Evolutionary conservation across 1,140 invertebrate genomes (phyloP).

Genomic region (Caenorhabditis inopinata): DNA sequence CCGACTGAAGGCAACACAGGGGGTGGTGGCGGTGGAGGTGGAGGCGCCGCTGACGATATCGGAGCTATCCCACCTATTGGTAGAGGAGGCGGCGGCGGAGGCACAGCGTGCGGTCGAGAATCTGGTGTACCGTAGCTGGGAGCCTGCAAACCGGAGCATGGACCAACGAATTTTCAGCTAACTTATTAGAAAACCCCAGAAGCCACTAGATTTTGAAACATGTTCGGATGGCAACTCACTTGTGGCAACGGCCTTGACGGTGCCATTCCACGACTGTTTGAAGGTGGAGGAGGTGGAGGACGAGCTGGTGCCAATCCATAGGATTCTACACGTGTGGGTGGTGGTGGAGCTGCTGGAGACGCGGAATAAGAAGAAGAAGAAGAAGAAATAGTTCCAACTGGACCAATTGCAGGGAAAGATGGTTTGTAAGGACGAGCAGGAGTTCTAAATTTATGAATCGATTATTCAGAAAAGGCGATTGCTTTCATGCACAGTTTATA

Average conservation of each 20-base stretch:
- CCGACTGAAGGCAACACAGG: background rate
- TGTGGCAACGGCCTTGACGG: constrained; percentile 26
- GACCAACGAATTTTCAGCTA: no score
- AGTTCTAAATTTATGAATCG: background rate
- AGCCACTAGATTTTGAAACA: no score
- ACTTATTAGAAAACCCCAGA: no score
- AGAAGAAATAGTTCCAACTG: background rate
- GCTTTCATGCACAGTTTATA: no score
- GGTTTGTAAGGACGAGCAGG: constrained; percentile 12
- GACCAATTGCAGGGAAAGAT: background rate
- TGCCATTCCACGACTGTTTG: background rate
- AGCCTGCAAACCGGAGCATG: no score
- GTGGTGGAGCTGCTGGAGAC: constrained; percentile 22
- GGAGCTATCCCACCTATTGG: background rate
- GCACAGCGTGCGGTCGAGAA: constrained; percentile 1
- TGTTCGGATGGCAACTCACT: background rate
- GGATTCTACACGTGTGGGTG: constrained; percentile 24
- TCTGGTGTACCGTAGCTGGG: background rate
- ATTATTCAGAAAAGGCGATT: background rate
- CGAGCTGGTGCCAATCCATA: constrained; percentile 6
- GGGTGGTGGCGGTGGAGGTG: constrained; percentile 40
- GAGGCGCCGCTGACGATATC: background rate
- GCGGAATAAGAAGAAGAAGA: background rate
- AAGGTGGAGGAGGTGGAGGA: constrained; percentile 38
- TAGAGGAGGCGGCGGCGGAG: constrained; percentile 46